phyloP scores from a whole-genome alignment of 2,888 invertebrate species.

The Cataglyphis altisquamis region DNA sequence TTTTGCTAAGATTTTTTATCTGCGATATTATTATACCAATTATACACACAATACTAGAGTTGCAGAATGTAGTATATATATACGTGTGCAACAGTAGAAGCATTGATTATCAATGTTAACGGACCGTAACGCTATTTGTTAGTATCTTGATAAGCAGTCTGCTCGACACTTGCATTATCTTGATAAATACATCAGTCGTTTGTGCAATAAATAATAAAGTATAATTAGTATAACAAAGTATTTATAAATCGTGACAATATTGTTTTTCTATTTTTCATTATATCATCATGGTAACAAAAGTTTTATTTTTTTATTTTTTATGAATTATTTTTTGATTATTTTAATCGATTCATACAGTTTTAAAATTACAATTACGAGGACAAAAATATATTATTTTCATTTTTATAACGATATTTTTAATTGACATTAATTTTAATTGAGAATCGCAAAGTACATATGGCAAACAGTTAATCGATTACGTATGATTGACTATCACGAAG shows the following conservation, averaged over 20 bases:
- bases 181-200: background rate
- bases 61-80: background rate
- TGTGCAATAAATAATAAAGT: background rate
- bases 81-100: background rate
- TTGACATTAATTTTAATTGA: background rate
- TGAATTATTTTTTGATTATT: background rate
- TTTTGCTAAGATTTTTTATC: background rate
- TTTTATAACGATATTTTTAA: background rate
- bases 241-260: background rate
- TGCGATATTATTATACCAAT: background rate
- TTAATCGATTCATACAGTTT: background rate
- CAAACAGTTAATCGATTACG: background rate
- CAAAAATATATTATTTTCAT: background rate
- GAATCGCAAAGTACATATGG: background rate
- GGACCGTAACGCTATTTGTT: slow-evolving; percentile 1
- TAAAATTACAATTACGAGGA: background rate
- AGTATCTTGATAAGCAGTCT: background rate
- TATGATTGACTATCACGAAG: background rate
- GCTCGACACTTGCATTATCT: background rate
- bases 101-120: background rate
- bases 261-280: background rate
- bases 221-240: background rate
- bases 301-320: background rate
- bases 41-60: background rate
- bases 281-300: background rate